Evolutionary conservation across 2,113 vertebrate genomes (phyloP).

Genomic region (Leptobrachium ailaonicum): DNA sequence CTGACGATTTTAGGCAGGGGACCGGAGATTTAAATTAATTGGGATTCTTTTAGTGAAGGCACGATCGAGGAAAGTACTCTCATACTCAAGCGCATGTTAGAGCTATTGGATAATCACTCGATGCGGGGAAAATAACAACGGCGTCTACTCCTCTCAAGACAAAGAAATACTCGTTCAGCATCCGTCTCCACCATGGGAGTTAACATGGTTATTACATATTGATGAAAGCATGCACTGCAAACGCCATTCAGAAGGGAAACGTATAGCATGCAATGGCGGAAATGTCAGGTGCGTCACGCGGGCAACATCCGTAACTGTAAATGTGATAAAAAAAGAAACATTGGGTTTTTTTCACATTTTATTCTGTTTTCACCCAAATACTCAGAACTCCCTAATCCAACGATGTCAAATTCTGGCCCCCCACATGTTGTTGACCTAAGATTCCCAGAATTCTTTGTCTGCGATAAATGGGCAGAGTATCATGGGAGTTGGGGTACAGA

Average conservation of each 20-base stretch:
- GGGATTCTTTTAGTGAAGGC: slow-evolving; percentile 36
- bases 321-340: background rate
- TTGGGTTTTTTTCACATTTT: too few relatives aligned
- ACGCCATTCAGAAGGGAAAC: background rate
- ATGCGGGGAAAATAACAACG: background rate
- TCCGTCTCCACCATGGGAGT: background rate
- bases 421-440: too few relatives aligned
- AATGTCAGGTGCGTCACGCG: background rate
- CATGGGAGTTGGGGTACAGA: too few relatives aligned
- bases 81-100: background rate
- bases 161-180: background rate
- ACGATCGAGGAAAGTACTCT: background rate
- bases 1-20: background rate
- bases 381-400: too few relatives aligned
- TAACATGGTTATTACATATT: slow-evolving; percentile 4
- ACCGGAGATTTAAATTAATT: slow-evolving; percentile 36
- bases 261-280: background rate
- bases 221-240: background rate
- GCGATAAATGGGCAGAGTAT: too few relatives aligned
- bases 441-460: too few relatives aligned
- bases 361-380: too few relatives aligned
- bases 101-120: slow-evolving; percentile 12
- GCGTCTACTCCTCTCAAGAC: slow-evolving; percentile 1
- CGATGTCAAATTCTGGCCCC: too few relatives aligned
- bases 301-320: background rate